A percentile compares a stretch with the other conserved stretches of the same genome.
Evolutionary conservation across 2,113 vertebrate genomes (phyloP).

Genomic region (Pluvianellus socialis): DNA sequence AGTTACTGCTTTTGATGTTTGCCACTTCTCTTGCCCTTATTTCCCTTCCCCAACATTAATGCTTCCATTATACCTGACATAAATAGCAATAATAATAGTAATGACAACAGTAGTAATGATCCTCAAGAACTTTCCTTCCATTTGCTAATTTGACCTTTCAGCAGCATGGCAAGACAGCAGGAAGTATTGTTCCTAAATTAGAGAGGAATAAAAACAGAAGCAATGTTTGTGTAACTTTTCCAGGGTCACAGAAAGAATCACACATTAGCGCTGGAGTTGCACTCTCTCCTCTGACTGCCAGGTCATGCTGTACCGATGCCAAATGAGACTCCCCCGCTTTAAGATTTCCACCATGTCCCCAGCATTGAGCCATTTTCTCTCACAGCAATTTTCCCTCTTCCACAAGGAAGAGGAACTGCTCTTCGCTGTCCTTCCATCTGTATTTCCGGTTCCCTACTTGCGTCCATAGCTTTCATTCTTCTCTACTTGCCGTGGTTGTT

Average conservation of each 20-base stretch:
- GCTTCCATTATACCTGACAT: not conserved
- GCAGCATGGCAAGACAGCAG: not conserved
- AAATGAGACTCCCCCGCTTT: not conserved
- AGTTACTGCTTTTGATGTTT: not conserved
- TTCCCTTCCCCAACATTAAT: not conserved
- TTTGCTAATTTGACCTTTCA: slow-evolving; percentile 17
- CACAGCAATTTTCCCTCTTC: not conserved
- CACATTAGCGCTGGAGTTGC: not conserved
- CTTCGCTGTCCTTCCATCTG: not conserved
- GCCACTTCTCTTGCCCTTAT: not conserved
- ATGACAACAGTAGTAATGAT: slow-evolving; percentile 12
- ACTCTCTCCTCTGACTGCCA: not conserved
- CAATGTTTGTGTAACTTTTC: not conserved
- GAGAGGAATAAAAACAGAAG: slow-evolving; percentile 38
- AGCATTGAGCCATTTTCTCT: not conserved
- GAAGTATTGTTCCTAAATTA: slow-evolving; percentile 16
- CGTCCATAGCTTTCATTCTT: not conserved
- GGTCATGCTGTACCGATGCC: not conserved
- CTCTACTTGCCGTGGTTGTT: not conserved
- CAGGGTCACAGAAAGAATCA: slow-evolving; percentile 33
- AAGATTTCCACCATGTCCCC: not conserved
- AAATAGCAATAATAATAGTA: not conserved
- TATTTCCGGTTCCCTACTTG: not conserved
- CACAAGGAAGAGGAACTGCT: not conserved
- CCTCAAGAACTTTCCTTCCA: not conserved